These are phyloP conservation scores for Odocoileus hemionus DNA, from an alignment of 2,113 vertebrate species.

Conservation along the genomic window DNA sequence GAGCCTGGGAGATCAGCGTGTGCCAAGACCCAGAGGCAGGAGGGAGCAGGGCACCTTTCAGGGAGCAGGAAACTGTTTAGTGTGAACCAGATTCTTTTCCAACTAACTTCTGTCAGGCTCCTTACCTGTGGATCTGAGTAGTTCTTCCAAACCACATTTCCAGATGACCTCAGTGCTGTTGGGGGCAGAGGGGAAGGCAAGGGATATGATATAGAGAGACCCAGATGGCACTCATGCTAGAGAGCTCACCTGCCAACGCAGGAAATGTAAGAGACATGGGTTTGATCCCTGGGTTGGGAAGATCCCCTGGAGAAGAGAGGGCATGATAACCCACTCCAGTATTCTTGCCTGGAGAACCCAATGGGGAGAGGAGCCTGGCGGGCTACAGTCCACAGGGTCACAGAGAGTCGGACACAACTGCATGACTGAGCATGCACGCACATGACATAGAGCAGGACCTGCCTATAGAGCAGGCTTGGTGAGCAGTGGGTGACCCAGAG, in stretches of 20 bases:
- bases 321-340: background rate
- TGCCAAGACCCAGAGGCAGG: background rate
- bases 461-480: background rate
- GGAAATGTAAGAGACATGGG: background rate
- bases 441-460: background rate
- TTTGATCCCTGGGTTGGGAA: background rate
- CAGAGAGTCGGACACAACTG: background rate
- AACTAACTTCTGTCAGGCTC: background rate
- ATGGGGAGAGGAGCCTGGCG: background rate
- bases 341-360: background rate
- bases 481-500: background rate
- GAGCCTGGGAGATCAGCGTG: background rate
- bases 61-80: background rate
- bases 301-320: background rate
- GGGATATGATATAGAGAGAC: background rate
- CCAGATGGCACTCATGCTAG: background rate
- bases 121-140: background rate
- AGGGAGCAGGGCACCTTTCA: background rate
- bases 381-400: background rate
- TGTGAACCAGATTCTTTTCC: background rate
- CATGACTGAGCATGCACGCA: accelerated
- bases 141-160: background rate
- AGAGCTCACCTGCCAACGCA: background rate
- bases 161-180: background rate
- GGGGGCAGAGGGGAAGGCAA: no score